Conservation (phyloP, 2,113 vertebrate species). For the Leptosomus discolor region DNA sequence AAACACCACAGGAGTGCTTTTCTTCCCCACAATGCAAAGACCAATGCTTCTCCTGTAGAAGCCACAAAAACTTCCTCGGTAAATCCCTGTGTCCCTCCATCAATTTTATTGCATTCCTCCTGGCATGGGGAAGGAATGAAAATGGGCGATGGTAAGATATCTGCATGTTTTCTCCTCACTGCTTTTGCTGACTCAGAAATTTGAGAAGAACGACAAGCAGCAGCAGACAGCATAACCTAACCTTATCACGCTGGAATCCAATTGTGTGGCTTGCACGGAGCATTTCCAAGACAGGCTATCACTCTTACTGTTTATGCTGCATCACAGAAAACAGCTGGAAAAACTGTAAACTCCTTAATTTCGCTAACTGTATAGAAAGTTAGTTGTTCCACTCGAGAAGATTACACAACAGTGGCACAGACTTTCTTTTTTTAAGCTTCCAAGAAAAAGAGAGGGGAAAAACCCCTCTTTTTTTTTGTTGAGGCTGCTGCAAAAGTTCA, state of each 20-base stretch:
- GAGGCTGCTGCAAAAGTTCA: constrained; percentile 17
- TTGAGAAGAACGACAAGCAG: neutral
- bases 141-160: constrained; percentile 29
- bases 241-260: constrained; percentile 19
- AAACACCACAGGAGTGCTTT: neutral
- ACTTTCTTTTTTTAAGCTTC: neutral
- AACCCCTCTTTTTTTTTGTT: neutral
- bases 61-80: constrained; percentile 8
- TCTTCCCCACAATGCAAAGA: neutral
- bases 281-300: neutral
- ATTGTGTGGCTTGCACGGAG: neutral
- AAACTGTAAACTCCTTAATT: constrained; percentile 33
- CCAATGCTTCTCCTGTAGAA: neutral
- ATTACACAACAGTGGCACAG: neutral
- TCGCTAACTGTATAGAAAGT: constrained; percentile 38
- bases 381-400: neutral
- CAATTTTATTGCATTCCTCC: neutral
- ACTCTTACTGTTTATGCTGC: constrained; percentile 37
- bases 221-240: constrained; percentile 11
- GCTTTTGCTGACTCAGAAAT: constrained; percentile 67
- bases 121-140: constrained; percentile 13
- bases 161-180: neutral
- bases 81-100: constrained; percentile 4
- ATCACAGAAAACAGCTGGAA: constrained; percentile 65
- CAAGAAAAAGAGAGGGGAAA: neutral